Evolutionary conservation across 2,797 vertebrate species (phyloP), one percentile per base, ranked within the genome.

Genomic region (Carduelis carduelis): DNA sequence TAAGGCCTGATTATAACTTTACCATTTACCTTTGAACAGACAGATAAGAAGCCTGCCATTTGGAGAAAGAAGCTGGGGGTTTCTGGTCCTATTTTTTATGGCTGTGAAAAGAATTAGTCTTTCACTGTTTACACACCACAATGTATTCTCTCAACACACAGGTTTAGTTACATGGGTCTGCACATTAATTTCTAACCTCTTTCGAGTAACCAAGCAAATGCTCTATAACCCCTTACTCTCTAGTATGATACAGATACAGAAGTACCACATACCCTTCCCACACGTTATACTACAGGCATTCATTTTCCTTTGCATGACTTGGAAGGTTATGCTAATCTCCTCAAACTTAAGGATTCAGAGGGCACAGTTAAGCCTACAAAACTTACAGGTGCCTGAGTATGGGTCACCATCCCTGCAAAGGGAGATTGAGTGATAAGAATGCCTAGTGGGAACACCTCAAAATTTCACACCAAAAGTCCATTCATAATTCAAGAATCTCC

Each of bases 211-310:
- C 59, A 61, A 74, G 19, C 6, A 65, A 93, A 63, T 3, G 5
- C 4, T 63, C 8, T 3, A 0, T 35, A 43, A 65, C 27, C 39
- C 15, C 28, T 61, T 53, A 22, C 20, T 66, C 15, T 66, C 20
- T 28, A 50, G 34, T 21, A n/a, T 14, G 30, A 83, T 43, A 79
- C 20, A 79, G 44, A 41, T 28, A 47, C 23, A 71, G 32, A 79
- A 59, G 6, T 53, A 47, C 28, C 12, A 44, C 34, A 37, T n/a
- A 39, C 4, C 41, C 8, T 37, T 35, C 28, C 39, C 14, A 37
- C 3, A 47, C 0, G 0, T 16, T 18, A 8, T 49, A 15, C 10
- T 27, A 32, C 11, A 65, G 43, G 12, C 17, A 56, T 30, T 20
- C 2, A 44, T 83, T 83, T 82, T 77, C 16, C 10, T 34, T 93